Percentiles rank a stretch among this genome's conserved stretches.
phyloP scores from a whole-genome alignment of 2,888 invertebrate genomes.

The Saturnia japonica region DNA sequence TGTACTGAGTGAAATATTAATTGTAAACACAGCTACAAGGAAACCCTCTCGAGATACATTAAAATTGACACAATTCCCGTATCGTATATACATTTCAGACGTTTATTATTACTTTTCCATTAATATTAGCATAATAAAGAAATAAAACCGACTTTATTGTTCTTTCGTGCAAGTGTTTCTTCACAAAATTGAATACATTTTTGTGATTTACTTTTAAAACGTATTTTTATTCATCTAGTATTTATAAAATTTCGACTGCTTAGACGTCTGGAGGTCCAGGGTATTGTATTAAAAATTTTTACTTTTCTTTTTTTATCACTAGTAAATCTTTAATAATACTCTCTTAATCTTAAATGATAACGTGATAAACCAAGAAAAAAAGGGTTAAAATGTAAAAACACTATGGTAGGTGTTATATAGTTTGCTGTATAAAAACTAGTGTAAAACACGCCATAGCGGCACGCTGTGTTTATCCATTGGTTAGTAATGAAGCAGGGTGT shows the following conservation, averaged over 20 bases:
- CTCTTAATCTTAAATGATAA: no score
- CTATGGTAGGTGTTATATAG: no score
- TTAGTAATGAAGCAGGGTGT: no score
- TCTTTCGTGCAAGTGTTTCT: conserved; percentile 1
- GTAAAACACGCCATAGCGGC: no score
- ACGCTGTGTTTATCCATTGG: no score
- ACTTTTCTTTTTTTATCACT: background rate
- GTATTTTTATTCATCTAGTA: background rate
- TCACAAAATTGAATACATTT: conserved; percentile 1
- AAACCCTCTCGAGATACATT: conserved; percentile 37
- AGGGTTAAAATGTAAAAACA: no score
- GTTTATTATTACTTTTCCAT: conserved; percentile 43
- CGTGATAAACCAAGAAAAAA: no score
- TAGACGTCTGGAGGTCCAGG: background rate
- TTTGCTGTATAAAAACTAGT: no score
- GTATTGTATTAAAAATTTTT: background rate
- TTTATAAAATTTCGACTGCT: background rate
- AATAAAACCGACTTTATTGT: conserved; percentile 7
- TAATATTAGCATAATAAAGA: conserved; percentile 38
- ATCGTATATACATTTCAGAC: conserved; percentile 24
- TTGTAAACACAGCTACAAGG: conserved; percentile 27
- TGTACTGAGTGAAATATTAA: conserved; percentile 4
- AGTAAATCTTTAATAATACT: no score
- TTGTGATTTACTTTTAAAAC: background rate
- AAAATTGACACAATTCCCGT: conserved; percentile 39